phyloP scores from a whole-genome alignment of 2,888 invertebrate species.

The Lepas anatifera region DNA sequence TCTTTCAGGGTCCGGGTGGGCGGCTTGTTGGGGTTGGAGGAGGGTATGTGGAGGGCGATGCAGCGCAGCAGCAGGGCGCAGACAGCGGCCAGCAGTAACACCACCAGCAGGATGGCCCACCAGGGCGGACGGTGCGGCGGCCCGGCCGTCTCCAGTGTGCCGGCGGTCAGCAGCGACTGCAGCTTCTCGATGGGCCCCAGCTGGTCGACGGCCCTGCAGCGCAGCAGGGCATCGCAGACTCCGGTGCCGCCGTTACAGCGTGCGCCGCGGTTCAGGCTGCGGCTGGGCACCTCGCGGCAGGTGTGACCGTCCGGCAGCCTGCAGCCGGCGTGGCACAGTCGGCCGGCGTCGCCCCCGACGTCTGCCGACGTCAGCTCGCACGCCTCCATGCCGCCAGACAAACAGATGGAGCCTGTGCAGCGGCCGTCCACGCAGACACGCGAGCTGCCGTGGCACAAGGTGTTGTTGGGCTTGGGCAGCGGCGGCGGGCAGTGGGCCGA shows the following conservation, averaged over 20 bases:
- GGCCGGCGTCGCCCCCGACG: not conserved
- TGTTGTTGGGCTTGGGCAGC: not conserved
- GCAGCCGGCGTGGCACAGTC: not conserved
- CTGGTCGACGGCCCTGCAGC: not conserved
- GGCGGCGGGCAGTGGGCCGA: not conserved
- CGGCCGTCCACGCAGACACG: not conserved
- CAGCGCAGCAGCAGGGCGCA: slow-evolving; percentile 7
- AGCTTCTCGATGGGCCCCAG: not conserved
- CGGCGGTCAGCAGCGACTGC: not conserved
- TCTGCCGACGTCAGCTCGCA: not conserved
- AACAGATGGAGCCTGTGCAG: not conserved
- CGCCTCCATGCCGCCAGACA: not conserved
- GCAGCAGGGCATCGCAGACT: not conserved
- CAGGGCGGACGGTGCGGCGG: not conserved
- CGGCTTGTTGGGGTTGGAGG: not conserved
- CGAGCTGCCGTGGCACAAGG: not conserved
- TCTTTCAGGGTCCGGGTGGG: not conserved
- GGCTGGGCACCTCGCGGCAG: not conserved
- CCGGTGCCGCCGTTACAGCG: not conserved
- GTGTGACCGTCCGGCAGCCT: too few relatives aligned
- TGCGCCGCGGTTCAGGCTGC: not conserved
- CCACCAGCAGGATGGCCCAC: not conserved
- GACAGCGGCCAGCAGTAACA: not conserved
- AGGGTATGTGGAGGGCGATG: not conserved
- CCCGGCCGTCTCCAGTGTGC: not conserved